These are phyloP conservation scores for Oncorhynchus tshawytscha DNA, from an alignment of 2,113 vertebrate species.

Conservation along the genomic window DNA sequence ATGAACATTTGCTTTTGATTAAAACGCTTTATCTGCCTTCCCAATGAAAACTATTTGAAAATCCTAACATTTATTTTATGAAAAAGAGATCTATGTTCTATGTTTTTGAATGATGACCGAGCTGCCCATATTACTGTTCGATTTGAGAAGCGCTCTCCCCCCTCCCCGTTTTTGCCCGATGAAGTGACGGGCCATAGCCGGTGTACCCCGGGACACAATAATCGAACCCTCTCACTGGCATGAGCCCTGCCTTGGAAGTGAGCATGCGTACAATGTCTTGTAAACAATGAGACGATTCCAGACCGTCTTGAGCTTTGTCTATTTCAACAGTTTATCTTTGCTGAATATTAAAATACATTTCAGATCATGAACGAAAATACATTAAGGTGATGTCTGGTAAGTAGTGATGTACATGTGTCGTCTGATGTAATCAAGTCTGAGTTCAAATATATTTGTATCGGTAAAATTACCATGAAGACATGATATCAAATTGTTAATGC, in stretches of 20 bases:
- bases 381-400: conserved; percentile 66
- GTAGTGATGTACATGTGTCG: conserved; percentile 47
- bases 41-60: no score
- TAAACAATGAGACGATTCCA: conserved; percentile 78
- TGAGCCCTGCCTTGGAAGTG: conserved; percentile 50
- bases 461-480: conserved; percentile 52
- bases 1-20: no score
- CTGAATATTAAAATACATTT: conserved; percentile 26
- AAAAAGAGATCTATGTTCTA: no score
- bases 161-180: no score
- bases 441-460: conserved; percentile 37
- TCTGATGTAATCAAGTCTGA: conserved; percentile 44
- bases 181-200: no score
- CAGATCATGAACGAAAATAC: conserved; percentile 5
- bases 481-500: conserved; percentile 47
- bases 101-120: no score
- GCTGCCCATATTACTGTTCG: no score
- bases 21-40: no score
- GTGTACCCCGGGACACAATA: no score
- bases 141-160: no score
- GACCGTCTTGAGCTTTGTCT: conserved; percentile 72
- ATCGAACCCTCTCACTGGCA: conserved; percentile 16
- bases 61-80: no score
- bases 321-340: conserved; percentile 46
- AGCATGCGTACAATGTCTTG: conserved; percentile 71